Base-by-base conservation (phyloP, 2,888 invertebrate species). In the Sceliomorpha sp. region DNA sequence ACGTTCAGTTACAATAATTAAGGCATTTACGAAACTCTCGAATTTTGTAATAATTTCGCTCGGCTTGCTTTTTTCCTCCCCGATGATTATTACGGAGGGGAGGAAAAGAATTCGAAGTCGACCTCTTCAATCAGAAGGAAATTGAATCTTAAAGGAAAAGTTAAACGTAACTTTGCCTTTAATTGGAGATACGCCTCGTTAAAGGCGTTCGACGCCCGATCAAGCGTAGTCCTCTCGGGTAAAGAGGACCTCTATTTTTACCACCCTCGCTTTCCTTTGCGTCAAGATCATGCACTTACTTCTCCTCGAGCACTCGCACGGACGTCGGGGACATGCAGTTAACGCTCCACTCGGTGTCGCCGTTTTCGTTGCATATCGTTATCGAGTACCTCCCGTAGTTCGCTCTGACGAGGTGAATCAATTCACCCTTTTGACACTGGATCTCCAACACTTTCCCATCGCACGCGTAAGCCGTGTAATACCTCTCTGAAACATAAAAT, bases 381-480 rank as follows among this genome's bases (percentile, higher is more conserved):
- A 98, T 96, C 75, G 96, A 97, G 89, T 97, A 98, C 82, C 96
- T 92, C 48, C 98, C 98, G 88, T 97, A 98, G 91, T 98, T 98
- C 69, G 98, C 98, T 75, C 97, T 92, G 88, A 96, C 95, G 81
- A 98, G 91, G 87, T 96, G 95, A 81, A 98, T 97, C 69, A 96
- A 91, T 81, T 95, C 94, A n/a, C 95, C 96, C 76, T 94, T 94
- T 68, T 93, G 92, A 89, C 98, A 98, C 84, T 95, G 94, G 78
- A 98, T 95, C 89, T 93, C 93, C 84, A 98, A 90, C 71, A 94
- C 94, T 89, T 96, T 96, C 74, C 97, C 96, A 90, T 98, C 97
- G 89, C 98, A 98, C 68, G 96, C 97, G 89, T 97, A 97, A 66
- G 95, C 96, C 67, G 96, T 96, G 88, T 95, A 95, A 90, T 96